phyloP scores from a whole-genome alignment of 2,113 vertebrate species.

The Thermophis baileyi region DNA sequence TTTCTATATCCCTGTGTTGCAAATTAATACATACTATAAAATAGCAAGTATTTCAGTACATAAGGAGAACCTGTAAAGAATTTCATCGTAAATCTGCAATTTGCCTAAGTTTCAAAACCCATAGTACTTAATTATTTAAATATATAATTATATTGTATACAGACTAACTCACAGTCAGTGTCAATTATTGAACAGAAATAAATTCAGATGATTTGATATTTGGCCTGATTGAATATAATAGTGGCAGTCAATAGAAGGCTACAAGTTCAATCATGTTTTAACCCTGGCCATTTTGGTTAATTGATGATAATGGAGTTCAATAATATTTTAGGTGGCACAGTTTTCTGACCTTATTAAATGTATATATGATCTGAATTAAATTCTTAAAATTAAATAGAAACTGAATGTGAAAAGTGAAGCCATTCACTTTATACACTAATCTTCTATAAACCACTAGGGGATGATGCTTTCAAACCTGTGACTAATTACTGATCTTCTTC shows the following conservation, averaged over 20 bases:
- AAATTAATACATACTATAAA: not conserved
- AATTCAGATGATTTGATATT: not conserved
- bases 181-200: not conserved
- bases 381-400: slow-evolving; percentile 32
- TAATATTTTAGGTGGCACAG: not conserved
- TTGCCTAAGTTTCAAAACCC: not conserved
- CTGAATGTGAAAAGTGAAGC: slow-evolving; percentile 23
- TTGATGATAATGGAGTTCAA: not conserved
- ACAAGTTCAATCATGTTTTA: not conserved
- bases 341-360: not conserved
- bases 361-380: not conserved
- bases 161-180: not conserved
- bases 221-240: not conserved
- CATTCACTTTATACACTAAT: slow-evolving; percentile 19
- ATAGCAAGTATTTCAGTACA: not conserved
- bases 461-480: slow-evolving; percentile 31
- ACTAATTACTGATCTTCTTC: slow-evolving; percentile 43
- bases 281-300: not conserved
- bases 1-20: not conserved
- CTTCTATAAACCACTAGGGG: slow-evolving; percentile 33
- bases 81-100: not conserved
- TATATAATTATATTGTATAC: not conserved
- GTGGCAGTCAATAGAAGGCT: not conserved
- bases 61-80: not conserved
- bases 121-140: not conserved